Percentiles rank a stretch among this genome's conserved stretches.
Conservation (phyloP, 2,888 invertebrate genomes). For the Lycaena phlaeas region DNA sequence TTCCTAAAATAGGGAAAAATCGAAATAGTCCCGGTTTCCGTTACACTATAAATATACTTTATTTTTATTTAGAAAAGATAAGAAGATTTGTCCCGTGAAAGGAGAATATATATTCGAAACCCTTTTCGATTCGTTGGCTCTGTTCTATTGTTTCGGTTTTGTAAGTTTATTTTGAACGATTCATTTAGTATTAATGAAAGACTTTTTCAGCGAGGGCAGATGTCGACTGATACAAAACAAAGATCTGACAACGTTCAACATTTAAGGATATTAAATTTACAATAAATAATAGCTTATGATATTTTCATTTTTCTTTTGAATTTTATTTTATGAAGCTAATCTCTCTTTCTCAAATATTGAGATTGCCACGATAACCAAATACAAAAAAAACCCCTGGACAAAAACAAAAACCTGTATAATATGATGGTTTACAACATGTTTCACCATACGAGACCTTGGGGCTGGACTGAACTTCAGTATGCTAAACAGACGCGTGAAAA, state of each 20-base stretch:
- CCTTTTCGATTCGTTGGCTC: conserved; percentile 30
- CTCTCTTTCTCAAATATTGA: too few species aligned
- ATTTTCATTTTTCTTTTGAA: too few species aligned
- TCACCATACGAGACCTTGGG: too few species aligned
- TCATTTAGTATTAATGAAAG: conserved; percentile 3
- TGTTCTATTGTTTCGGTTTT: conserved; percentile 20
- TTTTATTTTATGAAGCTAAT: too few species aligned
- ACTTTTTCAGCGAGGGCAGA: background rate
- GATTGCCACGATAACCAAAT: too few species aligned
- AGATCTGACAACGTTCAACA: background rate
- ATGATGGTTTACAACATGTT: too few species aligned
- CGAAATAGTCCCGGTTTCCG: conserved; percentile 12
- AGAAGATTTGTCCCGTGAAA: conserved; percentile 18
- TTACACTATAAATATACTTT: conserved; percentile 12
- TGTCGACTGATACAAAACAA: background rate
- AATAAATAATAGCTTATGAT: too few species aligned
- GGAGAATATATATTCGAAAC: conserved; percentile 21
- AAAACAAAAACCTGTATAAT: too few species aligned
- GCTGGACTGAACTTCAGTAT: too few species aligned
- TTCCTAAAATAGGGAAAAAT: conserved; percentile 12
- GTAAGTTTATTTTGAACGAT: conserved; percentile 3
- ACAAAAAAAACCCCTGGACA: too few species aligned
- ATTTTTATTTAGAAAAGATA: conserved; percentile 17
- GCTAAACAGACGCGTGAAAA: too few species aligned
- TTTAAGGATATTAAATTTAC: too few species aligned